Evolutionary conservation across 2,113 vertebrate genomes (phyloP).

Genomic region (Callipepla californica): DNA sequence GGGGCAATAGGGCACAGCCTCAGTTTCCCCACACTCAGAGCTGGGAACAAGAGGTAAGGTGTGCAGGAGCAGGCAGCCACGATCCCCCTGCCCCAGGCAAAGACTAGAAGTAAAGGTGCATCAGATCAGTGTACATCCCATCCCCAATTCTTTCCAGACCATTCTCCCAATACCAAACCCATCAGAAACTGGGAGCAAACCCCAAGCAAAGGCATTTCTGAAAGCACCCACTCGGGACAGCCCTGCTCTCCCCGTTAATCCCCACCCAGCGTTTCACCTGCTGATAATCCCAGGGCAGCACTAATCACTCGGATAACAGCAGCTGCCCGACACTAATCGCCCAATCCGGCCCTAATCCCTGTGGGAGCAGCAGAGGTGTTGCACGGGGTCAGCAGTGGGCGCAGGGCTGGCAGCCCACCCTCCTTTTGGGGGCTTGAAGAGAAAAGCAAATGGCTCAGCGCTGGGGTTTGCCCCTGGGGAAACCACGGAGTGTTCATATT

Average conservation of each 20-base stretch:
- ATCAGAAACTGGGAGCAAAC: fast-evolving
- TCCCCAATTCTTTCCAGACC: not conserved
- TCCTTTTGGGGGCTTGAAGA: not conserved
- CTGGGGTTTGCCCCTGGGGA: no score
- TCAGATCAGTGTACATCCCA: not conserved
- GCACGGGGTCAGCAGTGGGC: fast-evolving
- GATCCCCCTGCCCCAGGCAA: fast-evolving
- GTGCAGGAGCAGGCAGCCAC: not conserved
- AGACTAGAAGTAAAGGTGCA: not conserved
- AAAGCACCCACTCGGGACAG: fast-evolving
- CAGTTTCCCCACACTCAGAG: not conserved
- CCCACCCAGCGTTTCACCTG: slow-evolving; percentile 16
- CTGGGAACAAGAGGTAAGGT: fast-evolving
- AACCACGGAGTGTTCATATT: fast-evolving
- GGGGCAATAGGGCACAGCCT: not conserved
- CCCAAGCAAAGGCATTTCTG: not conserved
- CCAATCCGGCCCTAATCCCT: not conserved
- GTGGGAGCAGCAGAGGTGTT: not conserved
- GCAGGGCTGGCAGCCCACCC: not conserved
- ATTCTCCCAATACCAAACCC: not conserved
- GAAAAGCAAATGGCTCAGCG: not conserved
- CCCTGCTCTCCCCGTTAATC: not conserved
- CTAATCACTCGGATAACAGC: slow-evolving; percentile 28
- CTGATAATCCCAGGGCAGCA: not conserved
- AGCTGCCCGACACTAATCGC: not conserved